Conservation (phyloP, 2,113 vertebrate genomes). For the Trematomus loennbergii region DNA sequence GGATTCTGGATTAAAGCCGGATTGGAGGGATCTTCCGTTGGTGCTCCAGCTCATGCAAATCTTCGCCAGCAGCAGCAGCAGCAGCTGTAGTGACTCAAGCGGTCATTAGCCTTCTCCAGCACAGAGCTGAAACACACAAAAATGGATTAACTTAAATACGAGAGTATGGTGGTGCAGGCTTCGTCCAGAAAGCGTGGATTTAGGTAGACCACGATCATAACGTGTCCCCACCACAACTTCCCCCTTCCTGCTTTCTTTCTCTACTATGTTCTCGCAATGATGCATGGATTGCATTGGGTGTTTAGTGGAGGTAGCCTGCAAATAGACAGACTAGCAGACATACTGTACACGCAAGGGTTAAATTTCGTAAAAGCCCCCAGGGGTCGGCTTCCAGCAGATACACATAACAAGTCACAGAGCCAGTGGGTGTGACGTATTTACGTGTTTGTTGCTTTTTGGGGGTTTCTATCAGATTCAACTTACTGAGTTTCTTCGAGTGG, state of each 20-base stretch:
- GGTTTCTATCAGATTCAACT: not conserved
- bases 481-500: constrained; percentile 14
- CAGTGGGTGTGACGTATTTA: constrained; percentile 15
- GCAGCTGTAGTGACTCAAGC: constrained; percentile 38
- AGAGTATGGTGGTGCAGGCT: not conserved
- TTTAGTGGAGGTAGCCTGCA: constrained; percentile 28
- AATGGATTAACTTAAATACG: constrained; percentile 23
- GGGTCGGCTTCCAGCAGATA: constrained; percentile 70
- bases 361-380: constrained; percentile 69
- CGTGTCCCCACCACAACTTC: not conserved
- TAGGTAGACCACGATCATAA: not conserved
- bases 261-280: not conserved
- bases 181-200: not conserved
- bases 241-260: constrained; percentile 1
- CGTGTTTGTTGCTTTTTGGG: not conserved
- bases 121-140: not conserved
- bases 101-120: not conserved
- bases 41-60: constrained; percentile 51
- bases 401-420: constrained; percentile 45
- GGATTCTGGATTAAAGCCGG: constrained; percentile 43
- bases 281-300: constrained; percentile 8
- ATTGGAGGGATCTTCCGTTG: constrained; percentile 7
- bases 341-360: constrained; percentile 73
- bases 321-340: constrained; percentile 24
- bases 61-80: constrained; percentile 3